Evolutionary conservation across 1,140 invertebrate species (phyloP).

Genomic region (Probaryconus sp.): DNA sequence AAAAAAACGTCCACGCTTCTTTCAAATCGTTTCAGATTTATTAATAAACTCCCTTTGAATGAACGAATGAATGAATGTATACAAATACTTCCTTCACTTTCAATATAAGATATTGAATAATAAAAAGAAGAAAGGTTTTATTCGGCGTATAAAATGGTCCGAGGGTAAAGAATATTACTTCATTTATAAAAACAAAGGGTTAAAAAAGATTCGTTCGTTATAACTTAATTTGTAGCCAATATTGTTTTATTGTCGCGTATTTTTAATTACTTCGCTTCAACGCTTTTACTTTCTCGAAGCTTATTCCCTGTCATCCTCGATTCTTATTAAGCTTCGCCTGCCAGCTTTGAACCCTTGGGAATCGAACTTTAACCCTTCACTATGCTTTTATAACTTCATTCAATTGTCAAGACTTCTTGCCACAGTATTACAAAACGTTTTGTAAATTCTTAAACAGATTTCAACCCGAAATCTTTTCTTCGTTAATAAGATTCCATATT

Average conservation of each 20-base stretch:
- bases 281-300: conserved; percentile 62
- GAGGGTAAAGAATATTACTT: conserved; percentile 66
- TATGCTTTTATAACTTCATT: conserved; percentile 58
- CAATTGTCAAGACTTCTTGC: conserved; percentile 60
- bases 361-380: conserved; percentile 73
- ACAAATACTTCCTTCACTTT: conserved; percentile 18
- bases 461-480: conserved; percentile 13
- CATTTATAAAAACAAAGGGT: conserved; percentile 67
- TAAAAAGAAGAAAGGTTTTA: conserved; percentile 42
- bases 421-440: conserved; percentile 43
- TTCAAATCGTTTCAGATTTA: conserved; percentile 23
- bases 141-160: conserved; percentile 4
- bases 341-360: conserved; percentile 63
- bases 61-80: conserved; percentile 35
- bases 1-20: conserved; percentile 4
- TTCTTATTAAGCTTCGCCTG: conserved; percentile 72
- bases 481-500: conserved; percentile 16
- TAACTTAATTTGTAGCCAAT: conserved; percentile 76
- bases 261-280: conserved; percentile 75
- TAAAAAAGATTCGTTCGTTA: conserved; percentile 51
- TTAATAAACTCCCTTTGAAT: conserved; percentile 28
- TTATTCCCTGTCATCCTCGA: conserved; percentile 52
- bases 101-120: conserved; percentile 48
- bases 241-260: conserved; percentile 75
- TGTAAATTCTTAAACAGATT: conserved; percentile 25